Base-by-base conservation (phyloP, 2,113 vertebrate species). In the Oncorhynchus gorbuscha region DNA sequence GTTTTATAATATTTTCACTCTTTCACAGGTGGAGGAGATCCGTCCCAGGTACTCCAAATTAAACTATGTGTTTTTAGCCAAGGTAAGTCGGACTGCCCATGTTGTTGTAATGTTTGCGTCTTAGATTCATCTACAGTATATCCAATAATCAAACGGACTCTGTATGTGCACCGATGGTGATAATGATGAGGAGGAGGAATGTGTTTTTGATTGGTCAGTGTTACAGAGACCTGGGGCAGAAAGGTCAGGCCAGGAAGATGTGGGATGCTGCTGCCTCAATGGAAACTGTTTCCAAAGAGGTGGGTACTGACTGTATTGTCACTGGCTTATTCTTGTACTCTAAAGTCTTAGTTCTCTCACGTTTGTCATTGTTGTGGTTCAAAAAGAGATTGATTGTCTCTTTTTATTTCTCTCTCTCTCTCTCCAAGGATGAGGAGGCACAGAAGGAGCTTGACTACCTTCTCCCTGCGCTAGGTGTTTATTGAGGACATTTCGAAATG, bases 51-150 rank as follows among this genome's bases (percentile, higher is more conserved):
- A 96, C 91, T 99, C 97, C 65, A 95, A 97, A 90, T 87, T 78
- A 82, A 99, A 99, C 92, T 98, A 96, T 76, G 92, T 96, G 70
- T 98, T 93, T 90, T 92, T 98, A 81, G 95, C 96, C 84, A 98
- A 99, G 97, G 97, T 99, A 93, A 93, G 81, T 6, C 13, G 12
- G 24, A 14, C 8, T 32, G 13, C 16, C 26, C 26, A 16, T 3
- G n/a, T 28, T 30, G 64, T 28, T 26, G 12, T 26, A 32, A 12
- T 13, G 24, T 14, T 13, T 16, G 24, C 12, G 1, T 28, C 8
- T 28, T 28, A 0, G 22, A 28, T 67, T 7, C 3, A 67, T 62
- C 24, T 14, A 64, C 62, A n/a, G 62, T 26, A 16, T 67, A 30
- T 5, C 24, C 65, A 32, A 5, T 55, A 4, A 18, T 55, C 51